Conservation (phyloP, 2,888 invertebrate genomes). For the Auanema sp. region DNA sequence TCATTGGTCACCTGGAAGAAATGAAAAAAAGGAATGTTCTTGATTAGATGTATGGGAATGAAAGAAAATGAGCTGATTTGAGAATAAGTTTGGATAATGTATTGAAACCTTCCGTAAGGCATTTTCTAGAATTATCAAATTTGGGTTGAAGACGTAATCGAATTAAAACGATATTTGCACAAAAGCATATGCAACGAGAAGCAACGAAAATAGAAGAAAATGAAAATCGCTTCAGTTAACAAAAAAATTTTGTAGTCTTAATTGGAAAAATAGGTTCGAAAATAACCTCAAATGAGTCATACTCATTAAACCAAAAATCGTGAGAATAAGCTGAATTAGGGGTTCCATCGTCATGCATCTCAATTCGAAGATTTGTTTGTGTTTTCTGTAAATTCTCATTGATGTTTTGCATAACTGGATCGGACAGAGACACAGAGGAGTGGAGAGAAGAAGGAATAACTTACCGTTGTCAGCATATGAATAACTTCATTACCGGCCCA, state of each 20-base stretch:
- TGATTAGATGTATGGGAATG: background rate
- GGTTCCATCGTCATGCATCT: slow-evolving; percentile 51
- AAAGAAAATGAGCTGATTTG: background rate
- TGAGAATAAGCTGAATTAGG: slow-evolving; percentile 34
- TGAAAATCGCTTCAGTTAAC: no score
- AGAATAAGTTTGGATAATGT: background rate
- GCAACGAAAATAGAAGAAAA: no score
- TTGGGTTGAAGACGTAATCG: no score
- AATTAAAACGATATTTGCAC: background rate
- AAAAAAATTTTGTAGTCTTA: background rate
- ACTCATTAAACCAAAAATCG: slow-evolving; percentile 39
- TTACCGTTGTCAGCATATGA: slow-evolving; percentile 23
- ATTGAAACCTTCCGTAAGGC: background rate
- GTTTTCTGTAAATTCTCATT: slow-evolving; percentile 18
- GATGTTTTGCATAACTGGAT: slow-evolving; percentile 1
- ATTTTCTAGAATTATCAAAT: no score
- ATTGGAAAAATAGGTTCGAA: background rate
- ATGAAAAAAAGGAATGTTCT: background rate
- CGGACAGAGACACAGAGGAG: no score
- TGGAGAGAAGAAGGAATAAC: background rate
- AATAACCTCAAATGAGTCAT: slow-evolving; percentile 26
- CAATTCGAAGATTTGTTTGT: slow-evolving; percentile 41
- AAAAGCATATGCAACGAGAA: background rate
- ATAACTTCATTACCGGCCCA: slow-evolving; percentile 55
- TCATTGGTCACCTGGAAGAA: slow-evolving; percentile 26